These are phyloP conservation scores for Sphenodon punctatus DNA, from an alignment of 2,797 vertebrate species.

Conservation along the genomic window DNA sequence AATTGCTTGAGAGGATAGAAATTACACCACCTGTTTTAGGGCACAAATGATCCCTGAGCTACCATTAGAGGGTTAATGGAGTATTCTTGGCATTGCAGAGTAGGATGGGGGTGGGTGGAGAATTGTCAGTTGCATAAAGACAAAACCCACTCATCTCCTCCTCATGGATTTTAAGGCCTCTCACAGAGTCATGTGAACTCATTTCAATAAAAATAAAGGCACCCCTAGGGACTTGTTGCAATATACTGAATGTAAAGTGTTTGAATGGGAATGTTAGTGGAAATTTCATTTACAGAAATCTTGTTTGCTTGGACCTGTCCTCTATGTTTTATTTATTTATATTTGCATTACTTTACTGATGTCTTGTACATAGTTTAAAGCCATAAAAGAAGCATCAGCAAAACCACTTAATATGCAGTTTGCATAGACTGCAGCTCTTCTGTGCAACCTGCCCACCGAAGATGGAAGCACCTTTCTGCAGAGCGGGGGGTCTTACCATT, in stretches of 20 bases:
- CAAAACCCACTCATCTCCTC: not conserved
- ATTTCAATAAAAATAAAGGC: conserved; percentile 1
- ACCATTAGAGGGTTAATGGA: not conserved
- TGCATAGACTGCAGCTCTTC: not conserved
- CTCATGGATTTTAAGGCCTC: not conserved
- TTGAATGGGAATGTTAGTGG: conserved; percentile 12
- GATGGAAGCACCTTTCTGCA: not conserved
- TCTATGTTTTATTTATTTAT: not conserved
- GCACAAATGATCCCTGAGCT: not conserved
- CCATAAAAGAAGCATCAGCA: not conserved
- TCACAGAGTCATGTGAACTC: not conserved
- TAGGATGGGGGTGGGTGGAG: not conserved
- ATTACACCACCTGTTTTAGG: not conserved
- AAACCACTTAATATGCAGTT: not conserved
- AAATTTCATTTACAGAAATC: not conserved
- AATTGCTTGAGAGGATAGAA: not conserved
- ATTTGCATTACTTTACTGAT: not conserved
- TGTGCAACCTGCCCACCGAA: conserved; percentile 4
- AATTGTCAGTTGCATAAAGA: not conserved
- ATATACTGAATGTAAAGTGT: not conserved
- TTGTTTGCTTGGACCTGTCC: not conserved
- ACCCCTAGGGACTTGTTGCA: not conserved
- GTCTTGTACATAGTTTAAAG: not conserved
- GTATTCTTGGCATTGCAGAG: not conserved
- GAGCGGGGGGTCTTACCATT: no score